Evolutionary conservation across 2,888 invertebrate species (phyloP), one percentile per base, ranked within the genome.

Genomic region (Eupithecia pulchellata): DNA sequence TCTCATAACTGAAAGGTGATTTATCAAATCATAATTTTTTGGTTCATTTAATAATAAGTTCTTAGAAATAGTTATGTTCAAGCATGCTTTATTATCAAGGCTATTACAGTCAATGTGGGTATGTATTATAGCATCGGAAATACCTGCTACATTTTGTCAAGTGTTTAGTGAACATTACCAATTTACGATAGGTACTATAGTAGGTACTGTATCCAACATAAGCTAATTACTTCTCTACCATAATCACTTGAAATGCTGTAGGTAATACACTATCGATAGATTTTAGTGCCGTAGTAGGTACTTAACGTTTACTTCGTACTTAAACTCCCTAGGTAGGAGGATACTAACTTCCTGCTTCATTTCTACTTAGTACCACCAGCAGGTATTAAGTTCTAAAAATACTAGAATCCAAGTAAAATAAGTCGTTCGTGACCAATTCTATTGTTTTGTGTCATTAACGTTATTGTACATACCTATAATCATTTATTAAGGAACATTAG

Each of bases 1-100:
- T 67, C 57, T 73, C 29, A 67, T 66, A 62, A 52, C 47, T 13
- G 66, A 69, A 69, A 67, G 65, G 69, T 71, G n/a, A 58, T 17
- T n/a, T n/a, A 39, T 47, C 52, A 30, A n/a, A 30, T 1, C 29
- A 11, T 52, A 25, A 47, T 20, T 47, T 20, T 8, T 2, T 11
- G 25, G 20, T 52, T 52, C 3, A 52, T 20, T 20, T 20, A 20
- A 47, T 11, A 47, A 25, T 4, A 20, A 47, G 20, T 52, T 8
- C 47, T 47, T 47, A 25, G 11, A 11, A 1, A 52, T 52, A 13
- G 25, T 52, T 25, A 11, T 25, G 1, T 13, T 47, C 9, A 47
- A 4, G 13, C 25, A 52, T 11, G 25, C 52, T 25, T 52, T 25
- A 25, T 52, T 52, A 13, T 25, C 25, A 52, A 25, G 25, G 4